phyloP scores from a whole-genome alignment of 2,888 invertebrate genomes.

The Stictocephala bisonia region DNA sequence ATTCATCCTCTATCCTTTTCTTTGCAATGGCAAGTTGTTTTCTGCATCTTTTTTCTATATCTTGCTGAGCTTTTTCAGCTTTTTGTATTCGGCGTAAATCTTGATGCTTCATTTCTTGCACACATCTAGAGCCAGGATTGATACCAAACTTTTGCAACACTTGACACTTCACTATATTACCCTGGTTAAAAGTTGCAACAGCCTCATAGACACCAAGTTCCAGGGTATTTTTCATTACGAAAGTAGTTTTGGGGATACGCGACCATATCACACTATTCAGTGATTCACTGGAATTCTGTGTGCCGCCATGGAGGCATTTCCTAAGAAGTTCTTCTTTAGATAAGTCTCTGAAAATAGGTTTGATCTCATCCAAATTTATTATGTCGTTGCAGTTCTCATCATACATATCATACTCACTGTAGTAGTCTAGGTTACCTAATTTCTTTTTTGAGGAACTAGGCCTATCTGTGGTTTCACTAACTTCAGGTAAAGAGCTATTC shows the following conservation, averaged over 20 bases:
- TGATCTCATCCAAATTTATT: background rate
- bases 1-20: background rate
- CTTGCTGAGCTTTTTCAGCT: background rate
- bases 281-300: background rate
- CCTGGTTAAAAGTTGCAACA: background rate
- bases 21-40: background rate
- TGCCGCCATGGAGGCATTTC: background rate
- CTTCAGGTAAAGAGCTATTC: no score
- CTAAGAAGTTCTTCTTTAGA: background rate
- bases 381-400: no score
- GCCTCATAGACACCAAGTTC: background rate
- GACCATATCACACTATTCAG: background rate
- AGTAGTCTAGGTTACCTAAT: no score
- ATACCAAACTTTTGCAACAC: background rate
- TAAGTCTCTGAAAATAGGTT: background rate
- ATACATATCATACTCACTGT: no score
- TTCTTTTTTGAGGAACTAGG: no score
- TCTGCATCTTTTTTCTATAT: constrained; percentile 13
- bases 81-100: background rate
- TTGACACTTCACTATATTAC: background rate
- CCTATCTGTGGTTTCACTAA: no score
- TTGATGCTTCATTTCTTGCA: background rate
- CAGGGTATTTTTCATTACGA: background rate
- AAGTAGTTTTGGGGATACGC: background rate
- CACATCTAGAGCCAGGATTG: background rate